phyloP scores from a whole-genome alignment of 2,797 vertebrate genomes.

The Crocidura indochinensis region DNA sequence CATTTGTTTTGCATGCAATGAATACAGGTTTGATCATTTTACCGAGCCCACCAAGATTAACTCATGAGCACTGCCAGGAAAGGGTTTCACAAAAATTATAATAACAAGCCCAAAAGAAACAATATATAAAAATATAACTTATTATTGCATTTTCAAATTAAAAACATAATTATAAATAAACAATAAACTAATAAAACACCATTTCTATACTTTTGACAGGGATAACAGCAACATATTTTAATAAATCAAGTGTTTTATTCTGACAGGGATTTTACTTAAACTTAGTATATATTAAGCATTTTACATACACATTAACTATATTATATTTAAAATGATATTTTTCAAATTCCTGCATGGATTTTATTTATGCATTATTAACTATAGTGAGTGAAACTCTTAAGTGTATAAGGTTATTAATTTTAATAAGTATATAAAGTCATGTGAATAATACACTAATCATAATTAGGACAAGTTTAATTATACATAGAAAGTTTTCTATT shows the following conservation, averaged over 20 bases:
- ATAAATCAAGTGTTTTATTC: not conserved
- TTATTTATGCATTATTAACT: too few relatives aligned
- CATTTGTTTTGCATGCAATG: too few relatives aligned
- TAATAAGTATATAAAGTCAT: not conserved
- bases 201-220: conserved; percentile 22
- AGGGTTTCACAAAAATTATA: too few relatives aligned
- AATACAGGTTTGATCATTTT: too few relatives aligned
- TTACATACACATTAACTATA: too few relatives aligned
- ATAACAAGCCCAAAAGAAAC: too few relatives aligned
- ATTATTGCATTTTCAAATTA: not conserved
- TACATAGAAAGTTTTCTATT: not conserved
- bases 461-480: not conserved
- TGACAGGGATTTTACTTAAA: not conserved
- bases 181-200: not conserved
- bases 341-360: too few relatives aligned
- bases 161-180: not conserved
- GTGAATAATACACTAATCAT: not conserved
- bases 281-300: not conserved
- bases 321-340: too few relatives aligned
- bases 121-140: not conserved
- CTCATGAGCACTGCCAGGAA: too few relatives aligned
- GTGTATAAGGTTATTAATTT: not conserved
- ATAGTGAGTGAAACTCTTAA: too few relatives aligned
- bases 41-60: too few relatives aligned
- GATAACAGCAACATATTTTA: not conserved